Conservation (phyloP, 2,888 invertebrate genomes). For the Nymphalis polychloros region DNA sequence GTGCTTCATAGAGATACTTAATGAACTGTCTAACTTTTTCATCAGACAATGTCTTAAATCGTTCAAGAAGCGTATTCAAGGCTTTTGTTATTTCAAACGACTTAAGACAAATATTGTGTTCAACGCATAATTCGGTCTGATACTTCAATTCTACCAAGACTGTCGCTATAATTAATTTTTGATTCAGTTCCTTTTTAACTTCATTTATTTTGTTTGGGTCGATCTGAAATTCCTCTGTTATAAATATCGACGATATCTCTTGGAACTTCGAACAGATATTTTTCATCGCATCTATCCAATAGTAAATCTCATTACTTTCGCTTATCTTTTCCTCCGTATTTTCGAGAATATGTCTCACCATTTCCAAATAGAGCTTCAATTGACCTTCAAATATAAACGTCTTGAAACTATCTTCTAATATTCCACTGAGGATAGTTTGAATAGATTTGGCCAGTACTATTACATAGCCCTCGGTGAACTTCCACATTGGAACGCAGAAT, state of each 20-base stretch:
- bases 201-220: conserved; percentile 42
- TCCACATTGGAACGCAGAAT: conserved; percentile 51
- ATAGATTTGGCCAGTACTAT: conserved; percentile 50
- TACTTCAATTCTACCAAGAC: conserved; percentile 55
- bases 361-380: conserved; percentile 47
- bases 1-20: conserved; percentile 43
- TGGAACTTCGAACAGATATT: conserved; percentile 58
- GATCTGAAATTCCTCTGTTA: conserved; percentile 45
- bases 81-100: conserved; percentile 52
- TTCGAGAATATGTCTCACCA: conserved; percentile 50
- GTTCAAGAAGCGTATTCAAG: conserved; percentile 48
- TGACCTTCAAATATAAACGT: conserved; percentile 21
- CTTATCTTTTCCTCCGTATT: conserved; percentile 44
- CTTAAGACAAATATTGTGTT: conserved; percentile 53
- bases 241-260: conserved; percentile 46
- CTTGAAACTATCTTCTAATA: conserved; percentile 32
- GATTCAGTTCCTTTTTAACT: conserved; percentile 32
- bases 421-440: conserved; percentile 47
- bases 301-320: conserved; percentile 44
- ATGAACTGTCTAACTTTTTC: conserved; percentile 50
- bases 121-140: conserved; percentile 52
- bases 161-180: conserved; percentile 48
- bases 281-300: conserved; percentile 59
- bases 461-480: conserved; percentile 57
- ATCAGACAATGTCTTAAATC: conserved; percentile 46